Base-by-base conservation (phyloP, 2,888 invertebrate genomes). In the Dolomedes plantarius region DNA sequence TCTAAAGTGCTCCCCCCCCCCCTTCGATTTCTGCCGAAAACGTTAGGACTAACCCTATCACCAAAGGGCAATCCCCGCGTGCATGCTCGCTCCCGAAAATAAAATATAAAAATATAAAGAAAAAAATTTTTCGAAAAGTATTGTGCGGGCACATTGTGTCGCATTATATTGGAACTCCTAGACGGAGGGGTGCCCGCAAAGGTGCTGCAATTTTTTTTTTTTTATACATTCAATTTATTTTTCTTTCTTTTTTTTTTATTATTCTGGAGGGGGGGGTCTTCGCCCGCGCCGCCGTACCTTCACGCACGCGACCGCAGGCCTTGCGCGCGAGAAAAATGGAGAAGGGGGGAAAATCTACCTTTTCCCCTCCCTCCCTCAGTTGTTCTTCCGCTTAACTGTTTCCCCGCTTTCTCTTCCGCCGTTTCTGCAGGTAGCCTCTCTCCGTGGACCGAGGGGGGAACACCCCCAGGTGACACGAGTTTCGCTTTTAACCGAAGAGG, bases 361-460 rank as follows among this genome's bases (percentile, higher is more conserved):
- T 50, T 76, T 31, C 29, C 76, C 23, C 64, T 56, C 32, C 69
- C 64, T 67, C 29, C n/a, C n/a, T 80, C 46, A n/a, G 36, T 39
- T 23, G 74, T 62, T 39, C 62, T 74, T 64, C 68, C 68, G 68
- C 56, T 56, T 80, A 73, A 74, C 74, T 81, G 74, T 81, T 71
- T 62, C 27, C 16, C 11, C 1, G 23, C 56, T 56, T 23, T 23
- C n/a, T 23, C 19, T 19, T 31, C 62, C 32, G 67, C 68, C 36
- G 67, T 36, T 81, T 81, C 80, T 81, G 80, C 80, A 81, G 80
- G 80, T 81, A 81, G 74, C 29, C 32, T 28, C 36, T 31, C 31
- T 39, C 41, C n/a, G n/a, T n/a, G 11, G 56, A 56, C 11, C 19
- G 5, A 19, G 2, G 56, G 56, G 23, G 56, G 5, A 56, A 6